Evolutionary conservation across 2,113 vertebrate genomes (phyloP).

Genomic region (Diadophis punctatus): DNA sequence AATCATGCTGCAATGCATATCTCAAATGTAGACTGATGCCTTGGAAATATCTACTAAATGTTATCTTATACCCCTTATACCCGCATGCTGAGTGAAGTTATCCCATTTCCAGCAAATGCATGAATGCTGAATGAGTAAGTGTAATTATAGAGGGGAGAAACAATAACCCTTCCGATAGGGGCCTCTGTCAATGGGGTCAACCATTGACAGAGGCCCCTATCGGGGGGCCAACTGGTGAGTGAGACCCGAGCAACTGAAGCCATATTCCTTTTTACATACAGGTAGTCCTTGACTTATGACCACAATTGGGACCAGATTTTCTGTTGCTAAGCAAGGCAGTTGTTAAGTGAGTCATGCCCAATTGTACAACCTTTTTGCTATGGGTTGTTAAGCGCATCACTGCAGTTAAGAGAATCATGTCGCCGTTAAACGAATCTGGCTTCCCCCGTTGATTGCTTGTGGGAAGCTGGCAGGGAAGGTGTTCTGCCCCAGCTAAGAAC

Average conservation of each 20-base stretch:
- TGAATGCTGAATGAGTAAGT: not conserved
- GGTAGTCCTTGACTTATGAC: not conserved
- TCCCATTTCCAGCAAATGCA: not conserved
- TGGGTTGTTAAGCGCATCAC: not conserved
- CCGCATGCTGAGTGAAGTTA: not conserved
- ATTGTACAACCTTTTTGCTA: not conserved
- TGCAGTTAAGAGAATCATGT: not conserved
- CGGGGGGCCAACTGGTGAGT: not conserved
- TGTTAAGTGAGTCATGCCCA: not conserved
- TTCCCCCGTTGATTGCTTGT: not conserved
- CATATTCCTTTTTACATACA: not conserved
- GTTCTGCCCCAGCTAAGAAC: no score
- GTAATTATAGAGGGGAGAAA: not conserved
- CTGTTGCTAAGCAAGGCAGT: not conserved
- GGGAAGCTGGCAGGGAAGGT: not conserved
- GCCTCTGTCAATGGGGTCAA: not conserved
- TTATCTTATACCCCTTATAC: not conserved
- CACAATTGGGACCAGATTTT: not conserved
- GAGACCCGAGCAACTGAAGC: not conserved
- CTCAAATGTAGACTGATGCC: not conserved
- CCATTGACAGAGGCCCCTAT: no score
- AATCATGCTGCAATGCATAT: not conserved
- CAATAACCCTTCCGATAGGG: not conserved
- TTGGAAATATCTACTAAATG: not conserved
- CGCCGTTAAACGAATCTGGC: not conserved